Percentiles rank a stretch among this genome's conserved stretches.
Evolutionary conservation across 2,797 vertebrate genomes (phyloP).

Genomic region (Orestias chungarensis): DNA sequence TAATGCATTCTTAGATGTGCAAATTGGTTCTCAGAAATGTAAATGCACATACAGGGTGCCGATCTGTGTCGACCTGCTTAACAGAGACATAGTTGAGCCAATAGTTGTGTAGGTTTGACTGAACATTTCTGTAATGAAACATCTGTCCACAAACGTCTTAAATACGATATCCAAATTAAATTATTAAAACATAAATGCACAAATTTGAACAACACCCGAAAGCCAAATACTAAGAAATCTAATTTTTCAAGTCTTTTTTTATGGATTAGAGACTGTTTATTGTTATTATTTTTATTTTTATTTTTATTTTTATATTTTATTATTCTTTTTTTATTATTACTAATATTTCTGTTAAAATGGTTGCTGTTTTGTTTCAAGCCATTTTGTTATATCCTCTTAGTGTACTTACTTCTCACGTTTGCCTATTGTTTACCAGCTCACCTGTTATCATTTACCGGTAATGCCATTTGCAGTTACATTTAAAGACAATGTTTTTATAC

Average conservation of each 20-base stretch:
- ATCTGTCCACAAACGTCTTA: not conserved
- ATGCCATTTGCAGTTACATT: slow-evolving; percentile 18
- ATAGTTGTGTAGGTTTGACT: not conserved
- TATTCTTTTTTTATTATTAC: no score
- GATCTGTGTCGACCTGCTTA: slow-evolving; percentile 14
- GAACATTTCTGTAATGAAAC: not conserved
- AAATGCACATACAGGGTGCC: slow-evolving; percentile 26
- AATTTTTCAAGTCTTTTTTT: not conserved
- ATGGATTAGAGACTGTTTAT: not conserved
- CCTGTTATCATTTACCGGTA: not conserved
- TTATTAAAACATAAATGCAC: not conserved
- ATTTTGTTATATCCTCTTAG: no score
- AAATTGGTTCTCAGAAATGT: slow-evolving; percentile 48
- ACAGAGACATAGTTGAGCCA: slow-evolving; percentile 3
- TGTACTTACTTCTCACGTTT: not conserved
- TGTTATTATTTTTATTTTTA: not conserved
- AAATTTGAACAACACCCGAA: not conserved
- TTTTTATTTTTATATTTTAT: not conserved
- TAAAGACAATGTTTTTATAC: not conserved
- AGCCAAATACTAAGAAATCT: not conserved
- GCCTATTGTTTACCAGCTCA: not conserved
- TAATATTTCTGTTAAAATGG: no score
- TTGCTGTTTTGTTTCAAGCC: no score
- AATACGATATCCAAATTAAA: not conserved
- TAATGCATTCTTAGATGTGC: slow-evolving; percentile 44